Evolutionary conservation across 2,888 invertebrate genomes (phyloP).

Genomic region (Dryobota labecula): DNA sequence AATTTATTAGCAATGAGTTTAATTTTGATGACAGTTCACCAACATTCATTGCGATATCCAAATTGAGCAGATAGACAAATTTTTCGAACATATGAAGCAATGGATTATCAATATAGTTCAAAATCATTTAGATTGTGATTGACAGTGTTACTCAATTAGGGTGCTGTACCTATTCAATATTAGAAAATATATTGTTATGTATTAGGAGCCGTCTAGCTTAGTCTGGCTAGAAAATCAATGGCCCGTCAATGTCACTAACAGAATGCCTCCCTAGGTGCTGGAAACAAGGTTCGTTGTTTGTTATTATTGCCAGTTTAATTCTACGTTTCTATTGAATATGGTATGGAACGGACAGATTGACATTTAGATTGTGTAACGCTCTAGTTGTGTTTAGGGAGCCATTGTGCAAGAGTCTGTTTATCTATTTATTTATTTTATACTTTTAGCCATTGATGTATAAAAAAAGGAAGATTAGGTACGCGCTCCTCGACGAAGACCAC

Average conservation of each 20-base stretch:
- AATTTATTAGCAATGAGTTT: too few species aligned
- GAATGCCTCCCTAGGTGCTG: constrained; percentile 21
- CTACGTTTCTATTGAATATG: constrained; percentile 6
- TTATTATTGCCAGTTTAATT: constrained; percentile 2
- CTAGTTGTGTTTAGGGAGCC: not conserved
- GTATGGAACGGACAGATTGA: constrained; percentile 29
- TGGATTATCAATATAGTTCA: too few species aligned
- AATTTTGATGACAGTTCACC: too few species aligned
- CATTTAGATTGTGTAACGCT: constrained; percentile 14
- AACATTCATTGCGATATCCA: too few species aligned
- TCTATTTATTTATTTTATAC: not conserved
- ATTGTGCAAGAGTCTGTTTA: not conserved
- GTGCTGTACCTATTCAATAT: too few species aligned
- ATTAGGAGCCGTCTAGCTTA: not conserved
- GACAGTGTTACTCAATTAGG: too few species aligned
- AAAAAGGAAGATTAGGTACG: too few species aligned
- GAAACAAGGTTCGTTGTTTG: constrained; percentile 9
- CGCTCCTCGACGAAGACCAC: too few species aligned
- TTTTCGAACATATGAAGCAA: too few species aligned
- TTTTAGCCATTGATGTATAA: too few species aligned
- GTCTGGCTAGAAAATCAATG: constrained; percentile 18
- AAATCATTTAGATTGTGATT: too few species aligned
- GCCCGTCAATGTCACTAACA: constrained; percentile 32
- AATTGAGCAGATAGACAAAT: too few species aligned
- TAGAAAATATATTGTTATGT: constrained; percentile 7